Conservation (phyloP, 2,113 vertebrate species). For the Laterallus jamaicensis region DNA sequence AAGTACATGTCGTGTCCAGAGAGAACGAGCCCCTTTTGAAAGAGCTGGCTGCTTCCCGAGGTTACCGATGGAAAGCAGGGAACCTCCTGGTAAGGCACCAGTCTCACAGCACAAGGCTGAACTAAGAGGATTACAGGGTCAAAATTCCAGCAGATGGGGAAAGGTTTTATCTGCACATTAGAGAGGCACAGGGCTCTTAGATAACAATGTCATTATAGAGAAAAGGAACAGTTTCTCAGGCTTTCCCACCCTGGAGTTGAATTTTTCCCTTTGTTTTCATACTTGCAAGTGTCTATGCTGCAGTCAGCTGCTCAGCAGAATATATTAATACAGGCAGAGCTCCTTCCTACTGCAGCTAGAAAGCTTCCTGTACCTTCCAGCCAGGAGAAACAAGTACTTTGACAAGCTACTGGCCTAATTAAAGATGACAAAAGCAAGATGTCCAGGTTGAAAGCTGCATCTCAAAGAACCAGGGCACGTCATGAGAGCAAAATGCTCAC, state of each 20-base stretch:
- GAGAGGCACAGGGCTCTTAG: not conserved
- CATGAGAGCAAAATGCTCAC: not conserved
- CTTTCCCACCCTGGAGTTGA: not conserved
- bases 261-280: not conserved
- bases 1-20: not conserved
- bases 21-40: not conserved
- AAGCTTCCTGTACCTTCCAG: not conserved
- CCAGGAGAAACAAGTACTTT: not conserved
- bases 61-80: not conserved
- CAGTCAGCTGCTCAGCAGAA: slow-evolving; percentile 37
- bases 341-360: not conserved
- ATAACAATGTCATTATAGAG: not conserved
- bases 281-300: not conserved
- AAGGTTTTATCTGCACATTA: slow-evolving; percentile 30
- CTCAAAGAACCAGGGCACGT: not conserved
- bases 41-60: not conserved
- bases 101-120: not conserved
- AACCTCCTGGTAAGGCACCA: not conserved
- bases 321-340: not conserved
- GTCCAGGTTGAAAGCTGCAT: not conserved
- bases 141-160: slow-evolving; percentile 49
- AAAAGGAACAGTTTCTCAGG: slow-evolving; percentile 7
- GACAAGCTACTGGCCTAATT: not conserved
- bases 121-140: slow-evolving; percentile 62
- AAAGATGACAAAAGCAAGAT: not conserved